phyloP scores from a whole-genome alignment of 2,888 invertebrate genomes.

The Drosophila siamana region DNA sequence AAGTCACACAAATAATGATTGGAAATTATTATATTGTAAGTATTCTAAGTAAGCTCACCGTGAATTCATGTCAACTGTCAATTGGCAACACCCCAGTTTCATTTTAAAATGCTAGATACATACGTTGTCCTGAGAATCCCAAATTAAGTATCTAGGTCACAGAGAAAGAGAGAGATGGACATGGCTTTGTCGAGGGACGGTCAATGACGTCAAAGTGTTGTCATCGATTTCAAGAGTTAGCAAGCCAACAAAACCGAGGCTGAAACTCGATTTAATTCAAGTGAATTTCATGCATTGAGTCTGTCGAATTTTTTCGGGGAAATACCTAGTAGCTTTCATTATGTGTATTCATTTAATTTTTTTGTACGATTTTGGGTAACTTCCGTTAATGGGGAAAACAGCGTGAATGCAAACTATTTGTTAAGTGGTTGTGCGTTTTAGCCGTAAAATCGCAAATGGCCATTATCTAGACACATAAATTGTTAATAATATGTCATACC shows the following conservation, averaged over 20 bases:
- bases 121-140: slow-evolving; percentile 10
- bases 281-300: slow-evolving; percentile 40
- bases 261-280: slow-evolving; percentile 47
- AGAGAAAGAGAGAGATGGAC: background rate
- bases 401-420: slow-evolving; percentile 58
- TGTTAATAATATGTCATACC: slow-evolving; percentile 58
- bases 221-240: slow-evolving; percentile 28
- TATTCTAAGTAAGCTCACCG: slow-evolving; percentile 21
- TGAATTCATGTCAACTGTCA: too few species aligned
- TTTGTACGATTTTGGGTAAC: slow-evolving; percentile 37
- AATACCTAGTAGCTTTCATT: slow-evolving; percentile 55
- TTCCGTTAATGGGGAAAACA: slow-evolving; percentile 57
- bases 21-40: too few species aligned
- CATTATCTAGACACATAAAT: slow-evolving; percentile 71
- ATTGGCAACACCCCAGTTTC: slow-evolving; percentile 28
- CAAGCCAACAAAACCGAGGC: slow-evolving; percentile 11
- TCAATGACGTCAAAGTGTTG: slow-evolving; percentile 53
- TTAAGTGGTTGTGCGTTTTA: slow-evolving; percentile 60
- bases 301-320: slow-evolving; percentile 46
- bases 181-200: slow-evolving; percentile 8
- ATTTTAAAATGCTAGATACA: slow-evolving; percentile 32
- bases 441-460: slow-evolving; percentile 67
- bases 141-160: slow-evolving; percentile 36
- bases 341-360: slow-evolving; percentile 12
- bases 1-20: too few species aligned